Evolutionary conservation across 2,113 vertebrate genomes (phyloP).

Genomic region (Onychostruthus taczanowskii): DNA sequence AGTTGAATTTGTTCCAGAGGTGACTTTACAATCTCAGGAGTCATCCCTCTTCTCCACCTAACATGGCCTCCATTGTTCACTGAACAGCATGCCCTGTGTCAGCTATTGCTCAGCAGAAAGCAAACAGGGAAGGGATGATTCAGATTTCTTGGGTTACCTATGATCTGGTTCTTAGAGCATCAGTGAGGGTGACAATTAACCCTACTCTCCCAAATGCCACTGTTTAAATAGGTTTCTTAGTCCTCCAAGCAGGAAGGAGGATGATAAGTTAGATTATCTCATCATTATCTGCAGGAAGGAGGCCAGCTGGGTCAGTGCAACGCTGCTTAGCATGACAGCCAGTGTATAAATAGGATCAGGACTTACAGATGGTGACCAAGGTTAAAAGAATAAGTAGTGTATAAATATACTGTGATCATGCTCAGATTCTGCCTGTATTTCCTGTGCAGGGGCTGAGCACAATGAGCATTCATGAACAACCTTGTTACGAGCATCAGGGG

Average conservation of each 20-base stretch:
- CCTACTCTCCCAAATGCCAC: not conserved
- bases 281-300: not conserved
- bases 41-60: not conserved
- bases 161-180: not conserved
- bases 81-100: fast-evolving
- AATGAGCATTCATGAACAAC: fast-evolving
- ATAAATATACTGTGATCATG: not conserved
- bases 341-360: not conserved
- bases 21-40: not conserved
- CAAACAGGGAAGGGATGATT: not conserved
- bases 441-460: not conserved
- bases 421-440: not conserved
- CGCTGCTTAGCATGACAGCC: not conserved
- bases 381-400: not conserved
- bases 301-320: not conserved
- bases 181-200: not conserved
- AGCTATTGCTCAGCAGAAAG: conserved; percentile 11
- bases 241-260: not conserved
- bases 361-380: not conserved
- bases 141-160: not conserved
- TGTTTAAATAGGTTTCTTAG: not conserved
- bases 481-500: not conserved
- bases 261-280: conserved; percentile 20
- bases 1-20: not conserved
- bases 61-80: not conserved